phyloP scores from a whole-genome alignment of 2,888 invertebrate species.

The Drosophila anceps region DNA sequence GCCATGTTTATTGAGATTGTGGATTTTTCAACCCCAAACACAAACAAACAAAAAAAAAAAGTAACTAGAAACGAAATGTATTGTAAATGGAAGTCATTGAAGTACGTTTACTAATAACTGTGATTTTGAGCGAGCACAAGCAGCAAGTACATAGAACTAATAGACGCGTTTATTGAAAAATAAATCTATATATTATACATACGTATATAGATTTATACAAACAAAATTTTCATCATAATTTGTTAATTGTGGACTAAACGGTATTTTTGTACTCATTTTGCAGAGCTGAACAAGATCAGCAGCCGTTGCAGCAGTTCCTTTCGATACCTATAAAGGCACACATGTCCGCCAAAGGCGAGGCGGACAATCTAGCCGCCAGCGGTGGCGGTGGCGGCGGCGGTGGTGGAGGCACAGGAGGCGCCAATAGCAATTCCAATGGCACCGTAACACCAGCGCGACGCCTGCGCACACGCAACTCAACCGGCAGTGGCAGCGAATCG shows the following conservation, averaged over 20 bases:
- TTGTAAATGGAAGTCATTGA: conserved; percentile 19
- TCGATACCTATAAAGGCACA: conserved; percentile 26
- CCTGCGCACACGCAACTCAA: conserved; percentile 84
- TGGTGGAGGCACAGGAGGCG: conserved; percentile 35
- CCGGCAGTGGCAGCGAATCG: conserved; percentile 83
- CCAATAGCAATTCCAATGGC: conserved; percentile 67
- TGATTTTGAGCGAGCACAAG: conserved; percentile 30
- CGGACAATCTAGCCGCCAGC: conserved; percentile 63
- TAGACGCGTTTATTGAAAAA: conserved; percentile 27
- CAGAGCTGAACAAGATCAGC: conserved; percentile 54
- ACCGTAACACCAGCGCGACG: conserved; percentile 80
- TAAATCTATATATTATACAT: neutral
- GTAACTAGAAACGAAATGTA: conserved; percentile 20
- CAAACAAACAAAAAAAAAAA: neutral
- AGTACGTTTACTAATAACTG: conserved; percentile 35
- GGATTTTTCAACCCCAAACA: conserved; percentile 46
- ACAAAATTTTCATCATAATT: neutral
- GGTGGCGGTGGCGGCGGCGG: conserved; percentile 50
- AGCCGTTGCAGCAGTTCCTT: conserved; percentile 51
- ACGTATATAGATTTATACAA: no score
- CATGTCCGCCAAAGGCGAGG: conserved; percentile 73
- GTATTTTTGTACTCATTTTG: conserved; percentile 30
- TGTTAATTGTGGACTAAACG: conserved; percentile 30
- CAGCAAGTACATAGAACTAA: conserved; percentile 25
- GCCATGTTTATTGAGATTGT: conserved; percentile 46